These are phyloP conservation scores for Thripadectes ignobilis DNA, from an alignment of 2,797 vertebrate species.

Conservation along the genomic window DNA sequence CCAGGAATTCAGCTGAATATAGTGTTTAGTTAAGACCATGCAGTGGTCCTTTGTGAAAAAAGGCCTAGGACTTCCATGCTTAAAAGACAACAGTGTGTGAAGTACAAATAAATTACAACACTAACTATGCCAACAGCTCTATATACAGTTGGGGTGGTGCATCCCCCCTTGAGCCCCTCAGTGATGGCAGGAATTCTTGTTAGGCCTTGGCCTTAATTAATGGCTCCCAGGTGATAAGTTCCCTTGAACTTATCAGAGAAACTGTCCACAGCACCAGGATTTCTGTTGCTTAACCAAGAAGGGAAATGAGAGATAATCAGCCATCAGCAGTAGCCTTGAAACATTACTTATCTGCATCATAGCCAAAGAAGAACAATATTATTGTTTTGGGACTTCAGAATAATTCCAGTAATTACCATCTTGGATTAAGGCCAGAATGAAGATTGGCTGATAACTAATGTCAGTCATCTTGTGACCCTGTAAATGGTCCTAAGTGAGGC, in stretches of 20 bases:
- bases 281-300: neutral
- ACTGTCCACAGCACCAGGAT: neutral
- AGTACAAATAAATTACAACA: neutral
- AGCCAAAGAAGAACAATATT: neutral
- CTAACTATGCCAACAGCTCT: neutral
- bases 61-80: neutral
- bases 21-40: neutral
- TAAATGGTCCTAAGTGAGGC: neutral
- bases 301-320: neutral
- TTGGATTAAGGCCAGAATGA: neutral
- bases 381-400: neutral
- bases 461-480: neutral
- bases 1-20: neutral
- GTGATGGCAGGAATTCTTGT: neutral
- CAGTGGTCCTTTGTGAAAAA: neutral
- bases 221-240: neutral
- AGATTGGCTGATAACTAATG: neutral
- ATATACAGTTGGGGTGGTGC: neutral
- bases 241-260: neutral
- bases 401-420: neutral
- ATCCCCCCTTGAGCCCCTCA: rapidly evolving
- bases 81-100: neutral
- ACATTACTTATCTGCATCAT: neutral
- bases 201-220: neutral
- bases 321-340: neutral